These are phyloP conservation scores for Eupithecia vulgata DNA, from an alignment of 2,888 invertebrate genomes.

Conservation along the genomic window DNA sequence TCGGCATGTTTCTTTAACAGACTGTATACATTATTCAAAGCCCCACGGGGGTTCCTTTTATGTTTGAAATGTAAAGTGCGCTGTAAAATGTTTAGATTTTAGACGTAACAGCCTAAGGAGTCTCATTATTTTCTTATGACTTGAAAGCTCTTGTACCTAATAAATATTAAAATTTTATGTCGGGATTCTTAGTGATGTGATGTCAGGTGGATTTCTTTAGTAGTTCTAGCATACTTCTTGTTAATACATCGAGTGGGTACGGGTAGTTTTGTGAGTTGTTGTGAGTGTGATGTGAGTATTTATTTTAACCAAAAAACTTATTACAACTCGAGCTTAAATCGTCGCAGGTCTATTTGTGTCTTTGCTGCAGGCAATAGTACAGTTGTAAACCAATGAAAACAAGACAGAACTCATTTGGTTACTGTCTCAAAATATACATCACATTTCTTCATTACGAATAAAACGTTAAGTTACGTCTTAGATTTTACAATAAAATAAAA, in stretches of 20 bases:
- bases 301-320: neutral
- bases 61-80: neutral
- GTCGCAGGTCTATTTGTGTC: neutral
- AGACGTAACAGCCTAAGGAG: neutral
- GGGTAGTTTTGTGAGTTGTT: neutral
- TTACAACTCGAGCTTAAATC: neutral
- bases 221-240: neutral
- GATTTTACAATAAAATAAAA: neutral
- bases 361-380: too few species aligned
- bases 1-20: neutral
- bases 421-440: too few species aligned
- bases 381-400: too few species aligned
- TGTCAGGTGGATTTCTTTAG: neutral
- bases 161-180: neutral
- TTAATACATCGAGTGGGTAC: neutral
- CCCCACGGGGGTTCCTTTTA: slow-evolving; percentile 8
- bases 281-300: neutral
- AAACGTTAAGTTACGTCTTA: neutral
- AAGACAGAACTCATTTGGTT: too few species aligned
- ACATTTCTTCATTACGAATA: neutral
- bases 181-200: neutral
- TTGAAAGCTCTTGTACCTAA: neutral
- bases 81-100: neutral
- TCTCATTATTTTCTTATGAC: neutral
- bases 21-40: slow-evolving; percentile 5